A percentile compares a stretch with the other conserved stretches of the same genome.
These are phyloP conservation scores for Sapajus apella DNA, from an alignment of 2,113 vertebrate species.

Conservation along the genomic window DNA sequence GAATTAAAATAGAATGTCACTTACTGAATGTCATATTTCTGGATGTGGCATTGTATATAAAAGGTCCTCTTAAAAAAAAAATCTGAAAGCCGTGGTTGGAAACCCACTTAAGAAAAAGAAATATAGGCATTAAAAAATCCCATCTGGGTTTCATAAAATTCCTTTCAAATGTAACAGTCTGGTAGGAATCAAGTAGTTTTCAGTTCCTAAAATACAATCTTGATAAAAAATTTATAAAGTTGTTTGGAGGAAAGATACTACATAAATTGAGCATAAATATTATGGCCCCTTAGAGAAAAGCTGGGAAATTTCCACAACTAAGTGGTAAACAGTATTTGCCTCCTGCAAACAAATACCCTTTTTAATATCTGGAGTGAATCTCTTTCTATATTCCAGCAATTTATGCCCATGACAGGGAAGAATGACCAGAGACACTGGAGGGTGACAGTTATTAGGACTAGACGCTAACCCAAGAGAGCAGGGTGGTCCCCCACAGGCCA, in stretches of 20 bases:
- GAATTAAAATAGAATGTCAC: conserved; percentile 78
- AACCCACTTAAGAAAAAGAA: conserved; percentile 63
- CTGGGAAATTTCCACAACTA: conserved; percentile 51
- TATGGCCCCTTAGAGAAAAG: conserved; percentile 36
- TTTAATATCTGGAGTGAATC: background rate
- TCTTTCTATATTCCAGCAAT: background rate
- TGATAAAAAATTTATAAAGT: conserved; percentile 78
- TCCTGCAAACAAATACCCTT: background rate
- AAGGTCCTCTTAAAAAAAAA: conserved; percentile 23
- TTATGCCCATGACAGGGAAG: background rate
- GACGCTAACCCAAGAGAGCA: background rate
- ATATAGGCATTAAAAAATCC: conserved; percentile 67
- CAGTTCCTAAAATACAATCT: conserved; percentile 70
- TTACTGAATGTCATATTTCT: conserved; percentile 68
- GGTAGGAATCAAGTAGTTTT: conserved; percentile 71
- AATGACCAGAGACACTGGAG: background rate
- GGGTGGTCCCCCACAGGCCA: background rate
- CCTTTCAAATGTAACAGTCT: conserved; percentile 66
- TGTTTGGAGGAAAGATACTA: conserved; percentile 73
- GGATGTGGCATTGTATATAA: conserved; percentile 63
- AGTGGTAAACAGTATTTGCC: conserved; percentile 31
- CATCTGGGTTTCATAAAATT: conserved; percentile 75
- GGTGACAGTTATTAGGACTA: background rate
- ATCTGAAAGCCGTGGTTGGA: conserved; percentile 53
- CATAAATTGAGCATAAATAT: conserved; percentile 69